Conservation (phyloP, 2,888 invertebrate genomes). For the Electrophaes corylata region DNA sequence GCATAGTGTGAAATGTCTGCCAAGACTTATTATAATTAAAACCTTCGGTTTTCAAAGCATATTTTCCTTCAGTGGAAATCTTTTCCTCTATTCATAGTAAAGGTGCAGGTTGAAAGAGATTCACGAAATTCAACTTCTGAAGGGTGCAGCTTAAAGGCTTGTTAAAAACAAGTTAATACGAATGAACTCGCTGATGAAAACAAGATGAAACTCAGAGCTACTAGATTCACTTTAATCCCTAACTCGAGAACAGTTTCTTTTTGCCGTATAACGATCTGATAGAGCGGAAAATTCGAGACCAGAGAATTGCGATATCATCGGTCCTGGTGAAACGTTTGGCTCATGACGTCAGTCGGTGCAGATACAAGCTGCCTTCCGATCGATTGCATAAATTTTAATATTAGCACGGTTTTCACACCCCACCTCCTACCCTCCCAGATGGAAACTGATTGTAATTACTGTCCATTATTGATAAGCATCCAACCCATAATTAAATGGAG, state of each 20-base stretch:
- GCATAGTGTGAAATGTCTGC: too few species aligned
- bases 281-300: conserved; percentile 44
- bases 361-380: conserved; percentile 59
- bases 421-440: conserved; percentile 29
- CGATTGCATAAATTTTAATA: conserved; percentile 73
- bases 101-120: background rate
- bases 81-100: background rate
- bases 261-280: conserved; percentile 39
- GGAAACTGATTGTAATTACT: conserved; percentile 53
- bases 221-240: conserved; percentile 25
- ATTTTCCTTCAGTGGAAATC: too few species aligned
- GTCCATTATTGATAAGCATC: conserved; percentile 63
- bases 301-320: conserved; percentile 50
- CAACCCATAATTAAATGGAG: conserved; percentile 54
- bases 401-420: conserved; percentile 43
- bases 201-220: conserved; percentile 17
- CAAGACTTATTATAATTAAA: too few species aligned
- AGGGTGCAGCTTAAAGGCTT: background rate
- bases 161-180: background rate
- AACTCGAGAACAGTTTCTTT: conserved; percentile 29
- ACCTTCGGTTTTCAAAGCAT: too few species aligned
- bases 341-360: conserved; percentile 52
- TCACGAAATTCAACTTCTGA: background rate
- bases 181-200: background rate
- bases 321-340: conserved; percentile 52